Conservation (phyloP, 2,797 vertebrate genomes). For the Chromobotia macracanthus region DNA sequence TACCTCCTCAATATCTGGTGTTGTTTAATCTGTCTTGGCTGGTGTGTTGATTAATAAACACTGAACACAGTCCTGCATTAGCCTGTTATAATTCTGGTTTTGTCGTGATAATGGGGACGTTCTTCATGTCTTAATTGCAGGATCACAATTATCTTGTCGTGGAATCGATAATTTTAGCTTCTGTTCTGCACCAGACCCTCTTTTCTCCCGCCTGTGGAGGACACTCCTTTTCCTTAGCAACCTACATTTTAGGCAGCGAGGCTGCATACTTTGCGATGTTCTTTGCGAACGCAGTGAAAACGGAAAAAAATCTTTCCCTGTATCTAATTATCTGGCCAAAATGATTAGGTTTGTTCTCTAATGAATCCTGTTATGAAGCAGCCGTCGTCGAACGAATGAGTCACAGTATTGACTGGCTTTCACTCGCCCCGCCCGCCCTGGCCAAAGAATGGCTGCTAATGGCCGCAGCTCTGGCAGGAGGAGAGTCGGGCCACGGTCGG, state of each 20-base stretch:
- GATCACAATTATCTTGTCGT: constrained; percentile 29
- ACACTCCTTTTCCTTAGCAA: constrained; percentile 11
- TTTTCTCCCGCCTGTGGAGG: neutral
- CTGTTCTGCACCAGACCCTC: neutral
- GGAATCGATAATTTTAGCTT: constrained; percentile 35
- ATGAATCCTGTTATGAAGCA: constrained; percentile 78
- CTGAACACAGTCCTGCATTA: constrained; percentile 4
- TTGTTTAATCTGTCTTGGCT: neutral
- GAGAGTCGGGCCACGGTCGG: constrained; percentile 23
- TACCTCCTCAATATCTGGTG: neutral
- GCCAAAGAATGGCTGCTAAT: constrained; percentile 39
- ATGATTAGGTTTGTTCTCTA: constrained; percentile 77
- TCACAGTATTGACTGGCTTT: constrained; percentile 76
- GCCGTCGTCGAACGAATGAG: constrained; percentile 76
- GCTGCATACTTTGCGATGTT: constrained; percentile 45
- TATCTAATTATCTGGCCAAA: constrained; percentile 71
- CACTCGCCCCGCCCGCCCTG: constrained; percentile 26
- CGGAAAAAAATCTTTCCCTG: constrained; percentile 63
- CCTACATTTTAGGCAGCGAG: constrained; percentile 23
- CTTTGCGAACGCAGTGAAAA: constrained; percentile 55
- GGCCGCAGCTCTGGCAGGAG: constrained; percentile 35
- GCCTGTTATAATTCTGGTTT: constrained; percentile 12
- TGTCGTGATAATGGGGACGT: constrained; percentile 8
- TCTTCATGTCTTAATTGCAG: constrained; percentile 15
- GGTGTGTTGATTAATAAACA: constrained; percentile 14